Conservation (phyloP, 2,113 vertebrate species). For the Laterallus jamaicensis region DNA sequence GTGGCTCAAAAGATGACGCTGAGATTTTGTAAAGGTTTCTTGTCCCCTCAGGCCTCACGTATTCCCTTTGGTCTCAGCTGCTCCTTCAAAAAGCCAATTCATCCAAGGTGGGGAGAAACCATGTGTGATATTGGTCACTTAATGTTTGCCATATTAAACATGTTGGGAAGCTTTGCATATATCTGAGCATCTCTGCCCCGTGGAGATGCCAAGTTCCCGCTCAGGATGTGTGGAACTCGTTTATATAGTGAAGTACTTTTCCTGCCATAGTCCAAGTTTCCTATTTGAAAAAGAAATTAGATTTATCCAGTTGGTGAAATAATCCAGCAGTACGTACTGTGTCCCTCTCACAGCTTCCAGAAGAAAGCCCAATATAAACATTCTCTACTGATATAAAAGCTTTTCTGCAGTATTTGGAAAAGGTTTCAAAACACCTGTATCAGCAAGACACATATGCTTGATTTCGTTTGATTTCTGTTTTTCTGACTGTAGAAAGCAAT, state of each 20-base stretch:
- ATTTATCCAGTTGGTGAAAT: conserved; percentile 43
- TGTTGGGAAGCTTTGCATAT: not conserved
- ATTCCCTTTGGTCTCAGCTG: not conserved
- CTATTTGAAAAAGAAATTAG: conserved; percentile 25
- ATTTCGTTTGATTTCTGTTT: not conserved
- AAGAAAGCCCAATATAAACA: conserved; percentile 15
- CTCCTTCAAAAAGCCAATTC: not conserved
- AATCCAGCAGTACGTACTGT: not conserved
- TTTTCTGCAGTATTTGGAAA: conserved; percentile 19
- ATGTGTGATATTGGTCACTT: not conserved
- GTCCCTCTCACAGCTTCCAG: not conserved
- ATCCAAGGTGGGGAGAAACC: not conserved
- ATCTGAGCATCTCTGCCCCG: not conserved
- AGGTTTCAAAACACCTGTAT: not conserved
- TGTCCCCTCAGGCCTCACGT: not conserved
- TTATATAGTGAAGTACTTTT: not conserved
- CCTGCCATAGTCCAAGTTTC: not conserved
- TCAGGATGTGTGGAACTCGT: not conserved
- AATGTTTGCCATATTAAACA: not conserved
- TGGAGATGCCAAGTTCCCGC: accelerated
- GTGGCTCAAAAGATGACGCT: not conserved
- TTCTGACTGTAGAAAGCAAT: not conserved
- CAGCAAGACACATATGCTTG: conserved; percentile 1
- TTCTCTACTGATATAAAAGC: not conserved
- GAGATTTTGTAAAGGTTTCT: not conserved